Evolutionary conservation across 2,797 vertebrate genomes (phyloP).

Genomic region (Astyanax mexicanus): DNA sequence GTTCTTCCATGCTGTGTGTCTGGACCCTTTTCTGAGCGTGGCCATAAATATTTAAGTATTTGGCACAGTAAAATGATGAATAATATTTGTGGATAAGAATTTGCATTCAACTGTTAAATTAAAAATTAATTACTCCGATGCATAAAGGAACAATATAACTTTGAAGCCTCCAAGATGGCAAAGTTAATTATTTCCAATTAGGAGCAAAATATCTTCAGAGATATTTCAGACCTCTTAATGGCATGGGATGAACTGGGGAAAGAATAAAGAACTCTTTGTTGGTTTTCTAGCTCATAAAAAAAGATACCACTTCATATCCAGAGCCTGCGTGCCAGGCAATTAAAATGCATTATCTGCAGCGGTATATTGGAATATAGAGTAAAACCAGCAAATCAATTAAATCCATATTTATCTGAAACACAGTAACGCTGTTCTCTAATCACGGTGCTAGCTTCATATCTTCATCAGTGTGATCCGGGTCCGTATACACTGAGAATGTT

Average conservation of each 20-base stretch:
- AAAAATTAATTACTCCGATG: constrained; percentile 67
- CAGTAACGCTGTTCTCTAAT: constrained; percentile 18
- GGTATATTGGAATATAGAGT: constrained; percentile 51
- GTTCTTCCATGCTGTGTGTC: constrained; percentile 45
- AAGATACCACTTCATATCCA: constrained; percentile 58
- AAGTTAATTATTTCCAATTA: constrained; percentile 70
- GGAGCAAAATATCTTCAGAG: constrained; percentile 63
- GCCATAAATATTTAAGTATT: constrained; percentile 70
- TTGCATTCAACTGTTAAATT: constrained; percentile 71
- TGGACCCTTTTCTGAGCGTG: constrained; percentile 57
- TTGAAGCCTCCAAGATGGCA: constrained; percentile 66
- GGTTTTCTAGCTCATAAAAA: constrained; percentile 56
- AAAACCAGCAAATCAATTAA: constrained; percentile 56
- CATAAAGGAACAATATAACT: constrained; percentile 70
- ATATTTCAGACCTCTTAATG: constrained; percentile 66
- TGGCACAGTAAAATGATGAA: constrained; percentile 64
- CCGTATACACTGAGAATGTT: neutral
- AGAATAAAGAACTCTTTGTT: constrained; percentile 62
- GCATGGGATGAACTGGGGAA: constrained; percentile 55
- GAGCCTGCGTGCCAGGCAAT: constrained; percentile 47
- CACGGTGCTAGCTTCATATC: neutral
- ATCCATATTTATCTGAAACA: constrained; percentile 54
- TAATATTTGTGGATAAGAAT: constrained; percentile 66
- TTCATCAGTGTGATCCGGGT: neutral
- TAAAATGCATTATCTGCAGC: constrained; percentile 57